phyloP scores from a whole-genome alignment of 37 sponge, comb jelly and placozoan species.

The Ianthella basta region DNA sequence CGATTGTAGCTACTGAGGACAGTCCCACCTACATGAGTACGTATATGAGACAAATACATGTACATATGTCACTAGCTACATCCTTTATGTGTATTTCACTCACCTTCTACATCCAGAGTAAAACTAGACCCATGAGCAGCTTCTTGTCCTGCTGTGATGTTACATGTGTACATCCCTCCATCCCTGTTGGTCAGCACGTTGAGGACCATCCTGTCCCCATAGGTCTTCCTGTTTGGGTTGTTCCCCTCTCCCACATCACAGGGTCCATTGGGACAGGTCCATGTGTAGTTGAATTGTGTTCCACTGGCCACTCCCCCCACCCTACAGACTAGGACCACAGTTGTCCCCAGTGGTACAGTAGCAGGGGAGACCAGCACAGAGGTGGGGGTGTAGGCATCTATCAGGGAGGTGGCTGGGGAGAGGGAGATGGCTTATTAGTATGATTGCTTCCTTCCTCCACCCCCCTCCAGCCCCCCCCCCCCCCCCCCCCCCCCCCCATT shows the following conservation, averaged over 20 bases:
- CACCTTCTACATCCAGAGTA: too few species aligned
- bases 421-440: neutral
- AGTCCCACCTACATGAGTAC: constrained; percentile 30
- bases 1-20: neutral
- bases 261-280: constrained; percentile 35
- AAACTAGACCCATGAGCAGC: too few species aligned
- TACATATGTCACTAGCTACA: too few species aligned
- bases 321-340: constrained; percentile 11
- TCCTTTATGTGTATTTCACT: too few species aligned
- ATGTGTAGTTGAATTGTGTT: constrained; percentile 25
- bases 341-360: constrained; percentile 29
- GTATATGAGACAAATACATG: too few species aligned
- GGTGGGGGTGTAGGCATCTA: constrained; percentile 24
- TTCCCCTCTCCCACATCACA: constrained; percentile 23
- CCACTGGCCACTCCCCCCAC: constrained; percentile 17
- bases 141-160: neutral
- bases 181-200: constrained; percentile 10
- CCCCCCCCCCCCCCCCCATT: too few species aligned
- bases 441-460: too few species aligned
- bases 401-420: neutral
- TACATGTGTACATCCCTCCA: constrained; percentile 32
- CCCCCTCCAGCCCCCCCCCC: too few species aligned
- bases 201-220: constrained; percentile 16
- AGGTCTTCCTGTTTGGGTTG: constrained; percentile 28
- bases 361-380: neutral